phyloP scores from a whole-genome alignment of 2,888 invertebrate species.

The Andrena bicolor region DNA sequence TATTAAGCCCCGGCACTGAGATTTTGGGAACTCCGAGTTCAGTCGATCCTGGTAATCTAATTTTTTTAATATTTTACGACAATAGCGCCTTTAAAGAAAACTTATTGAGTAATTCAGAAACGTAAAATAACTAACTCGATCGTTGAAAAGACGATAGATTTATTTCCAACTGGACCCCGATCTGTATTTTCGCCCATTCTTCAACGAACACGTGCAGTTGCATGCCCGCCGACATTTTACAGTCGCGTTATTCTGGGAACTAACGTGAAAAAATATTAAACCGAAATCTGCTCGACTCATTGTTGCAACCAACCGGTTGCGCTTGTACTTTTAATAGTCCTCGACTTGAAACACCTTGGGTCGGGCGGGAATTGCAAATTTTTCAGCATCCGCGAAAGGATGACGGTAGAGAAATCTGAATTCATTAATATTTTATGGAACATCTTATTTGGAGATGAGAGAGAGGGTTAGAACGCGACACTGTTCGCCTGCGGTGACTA shows the following conservation, averaged over 20 bases:
- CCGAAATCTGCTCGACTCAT: not conserved
- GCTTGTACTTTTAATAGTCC: not conserved
- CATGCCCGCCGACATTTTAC: slow-evolving; percentile 8
- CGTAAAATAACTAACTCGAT: not conserved
- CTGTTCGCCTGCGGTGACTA: slow-evolving; percentile 13
- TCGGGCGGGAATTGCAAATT: too few relatives aligned
- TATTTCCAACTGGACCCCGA: not conserved
- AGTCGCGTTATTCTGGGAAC: slow-evolving; percentile 27
- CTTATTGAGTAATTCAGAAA: too few relatives aligned
- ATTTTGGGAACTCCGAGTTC: too few relatives aligned
- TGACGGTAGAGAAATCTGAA: too few relatives aligned
- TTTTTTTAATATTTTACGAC: too few relatives aligned
- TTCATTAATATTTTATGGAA: not conserved
- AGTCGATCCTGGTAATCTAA: too few relatives aligned
- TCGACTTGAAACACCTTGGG: not conserved
- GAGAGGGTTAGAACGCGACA: not conserved
- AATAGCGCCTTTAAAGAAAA: too few relatives aligned
- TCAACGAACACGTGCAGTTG: slow-evolving; percentile 10
- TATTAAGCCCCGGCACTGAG: too few relatives aligned
- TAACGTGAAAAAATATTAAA: slow-evolving; percentile 25
- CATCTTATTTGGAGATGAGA: not conserved
- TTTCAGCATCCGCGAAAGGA: too few relatives aligned
- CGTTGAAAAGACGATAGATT: slow-evolving; percentile 11
- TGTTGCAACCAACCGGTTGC: not conserved
- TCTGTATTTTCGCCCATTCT: slow-evolving; percentile 4